phyloP scores from a whole-genome alignment of 1,140 invertebrate species.

The Globodera rostochiensis region DNA sequence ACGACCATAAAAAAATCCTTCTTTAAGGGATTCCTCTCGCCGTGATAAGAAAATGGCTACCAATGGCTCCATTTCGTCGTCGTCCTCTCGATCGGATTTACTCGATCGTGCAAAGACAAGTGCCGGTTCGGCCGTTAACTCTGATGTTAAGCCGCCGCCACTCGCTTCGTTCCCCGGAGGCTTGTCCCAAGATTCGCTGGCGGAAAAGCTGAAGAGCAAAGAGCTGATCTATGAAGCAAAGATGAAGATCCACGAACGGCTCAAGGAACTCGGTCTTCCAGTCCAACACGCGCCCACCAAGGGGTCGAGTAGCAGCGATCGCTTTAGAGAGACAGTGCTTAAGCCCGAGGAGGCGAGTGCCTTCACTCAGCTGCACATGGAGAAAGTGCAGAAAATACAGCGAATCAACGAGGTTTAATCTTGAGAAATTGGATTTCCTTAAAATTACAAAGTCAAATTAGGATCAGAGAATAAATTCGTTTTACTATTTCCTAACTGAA shows the following conservation, averaged over 20 bases:
- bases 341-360: slow-evolving; percentile 50
- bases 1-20: too few relatives aligned
- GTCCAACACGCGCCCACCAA: slow-evolving; percentile 21
- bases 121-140: too few relatives aligned
- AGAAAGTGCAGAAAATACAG: slow-evolving; percentile 45
- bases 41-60: too few relatives aligned
- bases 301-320: slow-evolving; percentile 32
- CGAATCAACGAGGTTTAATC: slow-evolving; percentile 25
- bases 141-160: too few relatives aligned
- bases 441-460: neutral
- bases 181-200: slow-evolving; percentile 8
- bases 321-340: slow-evolving; percentile 33
- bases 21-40: too few relatives aligned
- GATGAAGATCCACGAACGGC: slow-evolving; percentile 56
- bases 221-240: slow-evolving; percentile 62
- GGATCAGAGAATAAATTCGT: neutral
- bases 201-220: slow-evolving; percentile 48
- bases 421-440: too few relatives aligned
- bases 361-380: slow-evolving; percentile 73
- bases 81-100: too few relatives aligned
- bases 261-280: slow-evolving; percentile 44
- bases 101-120: too few relatives aligned
- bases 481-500: neutral
- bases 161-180: neutral
- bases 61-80: too few relatives aligned